Evolutionary conservation across 2,113 vertebrate genomes (phyloP).

Genomic region (Athene cunicularia): DNA sequence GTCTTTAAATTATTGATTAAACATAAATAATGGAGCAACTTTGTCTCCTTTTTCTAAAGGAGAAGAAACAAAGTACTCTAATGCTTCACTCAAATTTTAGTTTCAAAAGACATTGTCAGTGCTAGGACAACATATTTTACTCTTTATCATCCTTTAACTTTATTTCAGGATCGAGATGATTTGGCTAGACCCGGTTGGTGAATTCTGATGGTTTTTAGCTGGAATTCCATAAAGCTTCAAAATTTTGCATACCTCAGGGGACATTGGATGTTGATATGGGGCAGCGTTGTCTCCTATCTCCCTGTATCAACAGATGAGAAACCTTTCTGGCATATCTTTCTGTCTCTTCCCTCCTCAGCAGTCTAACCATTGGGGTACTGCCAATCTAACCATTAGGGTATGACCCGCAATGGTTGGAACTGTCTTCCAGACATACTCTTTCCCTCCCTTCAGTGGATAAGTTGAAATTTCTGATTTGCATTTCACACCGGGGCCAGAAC

Average conservation of each 20-base stretch:
- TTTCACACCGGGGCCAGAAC: neutral
- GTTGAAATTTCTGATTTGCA: neutral
- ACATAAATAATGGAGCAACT: conserved; percentile 43
- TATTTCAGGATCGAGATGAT: neutral
- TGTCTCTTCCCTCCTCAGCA: neutral
- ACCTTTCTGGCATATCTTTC: neutral
- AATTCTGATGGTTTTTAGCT: neutral
- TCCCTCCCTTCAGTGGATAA: neutral
- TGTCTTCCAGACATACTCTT: neutral
- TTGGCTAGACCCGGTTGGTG: neutral
- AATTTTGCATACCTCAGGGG: neutral
- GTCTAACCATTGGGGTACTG: neutral
- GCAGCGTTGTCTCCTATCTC: neutral
- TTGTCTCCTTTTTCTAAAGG: neutral
- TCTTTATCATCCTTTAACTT: neutral
- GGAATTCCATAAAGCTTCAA: neutral
- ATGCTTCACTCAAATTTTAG: neutral
- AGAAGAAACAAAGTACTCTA: neutral
- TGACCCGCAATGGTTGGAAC: neutral
- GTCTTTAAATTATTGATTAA: conserved; percentile 37
- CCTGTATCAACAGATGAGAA: neutral
- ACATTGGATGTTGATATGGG: neutral
- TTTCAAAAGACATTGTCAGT: neutral
- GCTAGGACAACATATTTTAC: neutral
- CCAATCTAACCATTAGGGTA: no score